Evolutionary conservation across 1,140 invertebrate species (phyloP), one percentile per base, ranked within the genome.

Genomic region (Aphaenogaster floridana): DNA sequence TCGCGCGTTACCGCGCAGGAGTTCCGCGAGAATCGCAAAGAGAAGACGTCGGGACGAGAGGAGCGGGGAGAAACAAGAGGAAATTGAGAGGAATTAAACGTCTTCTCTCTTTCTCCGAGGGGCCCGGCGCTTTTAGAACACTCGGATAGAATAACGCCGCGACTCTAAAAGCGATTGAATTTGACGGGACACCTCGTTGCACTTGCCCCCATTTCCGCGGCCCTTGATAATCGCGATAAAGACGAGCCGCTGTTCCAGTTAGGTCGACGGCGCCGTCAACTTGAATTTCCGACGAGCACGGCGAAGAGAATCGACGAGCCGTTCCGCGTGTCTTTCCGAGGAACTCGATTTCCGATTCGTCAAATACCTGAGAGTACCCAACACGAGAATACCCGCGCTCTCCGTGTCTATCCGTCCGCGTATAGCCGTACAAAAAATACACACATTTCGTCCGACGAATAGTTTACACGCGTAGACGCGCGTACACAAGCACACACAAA

Each of bases 141-240:
- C 9, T 74, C 54, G 71, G 86, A 57, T 36, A 57, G 72, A 42
- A 45, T 86, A 79, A 76, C 81, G 59, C 50, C 21, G 36, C 76
- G 61, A 45, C 54, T 86, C 59, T 68, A 61, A 81, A 69, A 88
- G 88, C 77, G 71, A 92, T 90, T 86, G 76, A 91, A 91, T 87
- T 90, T 90, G 90, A 91, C 81, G 79, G 86, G 50, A 59, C 66
- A 87, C 45, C 80, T 77, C 79, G 79, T 85, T 85, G 86, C 76
- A 83, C 87, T 91, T 90, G 87, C 81, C 85, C 79, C 42, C 74
- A 87, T 89, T 91, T 91, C 86, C 76, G 54, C 17, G 63, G 52
- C 61, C 68, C 71, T 50, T 63, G 66, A 84, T 91, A 90, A 90
- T 88, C 72, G 69, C 64, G 86, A 81, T 78, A 86, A 88, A 89